Conservation (phyloP, 2,888 invertebrate species). For the Lochmaea crataegi region DNA sequence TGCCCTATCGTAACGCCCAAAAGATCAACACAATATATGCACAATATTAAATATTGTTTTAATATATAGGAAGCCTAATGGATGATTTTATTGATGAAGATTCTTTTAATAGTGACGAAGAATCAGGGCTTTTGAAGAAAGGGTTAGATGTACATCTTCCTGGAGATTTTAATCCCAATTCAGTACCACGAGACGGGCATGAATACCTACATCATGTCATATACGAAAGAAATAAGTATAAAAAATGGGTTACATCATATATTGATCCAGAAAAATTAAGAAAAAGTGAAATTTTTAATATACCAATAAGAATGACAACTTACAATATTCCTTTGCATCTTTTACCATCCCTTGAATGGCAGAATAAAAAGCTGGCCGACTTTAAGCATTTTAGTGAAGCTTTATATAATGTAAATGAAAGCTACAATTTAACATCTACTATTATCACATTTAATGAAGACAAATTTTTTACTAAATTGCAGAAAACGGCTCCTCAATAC, state of each 20-base stretch:
- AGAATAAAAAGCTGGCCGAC: conserved; percentile 74
- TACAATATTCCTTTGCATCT: conserved; percentile 43
- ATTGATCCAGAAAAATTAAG: conserved; percentile 64
- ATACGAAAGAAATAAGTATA: conserved; percentile 71
- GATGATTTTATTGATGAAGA: conserved; percentile 7
- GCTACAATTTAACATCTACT: conserved; percentile 39
- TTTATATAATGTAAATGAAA: conserved; percentile 41
- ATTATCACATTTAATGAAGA: conserved; percentile 42
- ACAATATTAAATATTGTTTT: background rate
- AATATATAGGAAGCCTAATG: background rate
- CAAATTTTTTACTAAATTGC: conserved; percentile 46
- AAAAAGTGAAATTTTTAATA: conserved; percentile 52
- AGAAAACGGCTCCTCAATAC: conserved; percentile 51
- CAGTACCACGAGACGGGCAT: conserved; percentile 59
- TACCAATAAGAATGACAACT: conserved; percentile 10
- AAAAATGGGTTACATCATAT: conserved; percentile 68
- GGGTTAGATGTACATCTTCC: conserved; percentile 60
- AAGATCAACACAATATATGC: no score
- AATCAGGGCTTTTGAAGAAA: conserved; percentile 53
- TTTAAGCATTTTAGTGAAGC: conserved; percentile 71
- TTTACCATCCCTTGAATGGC: conserved; percentile 72
- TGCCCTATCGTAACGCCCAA: no score
- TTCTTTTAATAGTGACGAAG: conserved; percentile 51
- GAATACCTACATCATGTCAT: conserved; percentile 76
- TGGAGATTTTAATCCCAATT: conserved; percentile 60